Evolutionary conservation across 2,113 vertebrate genomes (phyloP).

Genomic region (Sander vitreus): DNA sequence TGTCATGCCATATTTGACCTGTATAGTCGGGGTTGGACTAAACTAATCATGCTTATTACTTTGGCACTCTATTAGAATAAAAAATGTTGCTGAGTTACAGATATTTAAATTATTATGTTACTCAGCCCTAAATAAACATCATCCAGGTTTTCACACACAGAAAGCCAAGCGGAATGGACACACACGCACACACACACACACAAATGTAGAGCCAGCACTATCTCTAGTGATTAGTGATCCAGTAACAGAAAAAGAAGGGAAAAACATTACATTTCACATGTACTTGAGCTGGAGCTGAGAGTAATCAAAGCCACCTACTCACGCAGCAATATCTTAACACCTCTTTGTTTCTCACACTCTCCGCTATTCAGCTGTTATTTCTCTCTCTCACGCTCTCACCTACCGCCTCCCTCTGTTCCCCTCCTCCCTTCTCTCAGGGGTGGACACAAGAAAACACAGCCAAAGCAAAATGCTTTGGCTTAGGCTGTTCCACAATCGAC

Average conservation of each 20-base stretch:
- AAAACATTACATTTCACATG: constrained; percentile 40
- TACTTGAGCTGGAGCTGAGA: constrained; percentile 47
- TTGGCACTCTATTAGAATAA: background rate
- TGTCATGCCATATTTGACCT: background rate
- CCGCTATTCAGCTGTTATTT: constrained; percentile 60
- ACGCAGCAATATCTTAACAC: constrained; percentile 58
- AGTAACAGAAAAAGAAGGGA: background rate
- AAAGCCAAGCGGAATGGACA: background rate
- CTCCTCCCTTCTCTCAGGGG: constrained; percentile 31
- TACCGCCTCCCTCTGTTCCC: constrained; percentile 32
- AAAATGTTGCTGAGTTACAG: background rate
- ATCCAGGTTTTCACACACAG: background rate
- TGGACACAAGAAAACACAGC: constrained; percentile 10
- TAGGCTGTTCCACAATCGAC: constrained; percentile 16
- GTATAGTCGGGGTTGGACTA: background rate
- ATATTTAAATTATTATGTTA: background rate
- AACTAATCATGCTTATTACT: background rate
- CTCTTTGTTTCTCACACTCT: constrained; percentile 73
- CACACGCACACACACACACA: background rate
- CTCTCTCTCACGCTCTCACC: constrained; percentile 42
- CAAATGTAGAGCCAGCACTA: constrained; percentile 2
- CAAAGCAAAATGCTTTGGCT: constrained; percentile 33
- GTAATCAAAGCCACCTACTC: constrained; percentile 70
- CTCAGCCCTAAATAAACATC: background rate
- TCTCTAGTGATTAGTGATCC: background rate